Percentiles rank a stretch among this genome's conserved stretches.
phyloP scores from a whole-genome alignment of 1,140 invertebrate genomes.

The Pseudomyrmex concolor region DNA sequence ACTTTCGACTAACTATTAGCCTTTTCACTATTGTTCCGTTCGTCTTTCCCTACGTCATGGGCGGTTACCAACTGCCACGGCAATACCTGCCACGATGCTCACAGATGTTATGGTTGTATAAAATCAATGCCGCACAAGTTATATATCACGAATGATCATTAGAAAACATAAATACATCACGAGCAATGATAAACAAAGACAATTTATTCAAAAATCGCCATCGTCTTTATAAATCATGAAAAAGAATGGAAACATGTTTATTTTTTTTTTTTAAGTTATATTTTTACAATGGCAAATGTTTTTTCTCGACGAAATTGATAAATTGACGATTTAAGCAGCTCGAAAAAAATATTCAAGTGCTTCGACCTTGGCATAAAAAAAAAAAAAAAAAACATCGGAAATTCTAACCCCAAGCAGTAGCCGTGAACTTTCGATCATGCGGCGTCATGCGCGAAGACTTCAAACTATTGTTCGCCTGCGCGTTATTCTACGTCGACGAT shows the following conservation, averaged over 20 bases:
- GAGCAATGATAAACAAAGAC: background rate
- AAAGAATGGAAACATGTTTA: too few relatives aligned
- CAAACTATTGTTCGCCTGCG: slow-evolving; percentile 73
- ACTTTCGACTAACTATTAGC: slow-evolving; percentile 75
- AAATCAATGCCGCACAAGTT: slow-evolving; percentile 66
- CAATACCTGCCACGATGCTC: slow-evolving; percentile 69
- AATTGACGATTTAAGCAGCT: background rate
- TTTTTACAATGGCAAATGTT: too few relatives aligned
- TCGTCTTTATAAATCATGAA: background rate
- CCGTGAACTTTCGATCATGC: slow-evolving; percentile 77
- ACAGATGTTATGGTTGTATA: slow-evolving; percentile 60
- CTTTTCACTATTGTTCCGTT: slow-evolving; percentile 28
- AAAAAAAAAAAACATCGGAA: slow-evolving; percentile 77
- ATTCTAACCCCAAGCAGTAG: slow-evolving; percentile 78
- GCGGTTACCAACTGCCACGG: slow-evolving; percentile 74
- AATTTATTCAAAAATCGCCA: background rate
- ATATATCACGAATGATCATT: background rate
- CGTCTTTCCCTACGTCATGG: slow-evolving; percentile 45
- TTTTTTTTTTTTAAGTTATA: too few relatives aligned
- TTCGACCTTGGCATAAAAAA: slow-evolving; percentile 77
- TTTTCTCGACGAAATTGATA: background rate
- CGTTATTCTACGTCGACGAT: slow-evolving; percentile 76
- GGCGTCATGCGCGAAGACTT: slow-evolving; percentile 62
- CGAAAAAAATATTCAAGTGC: slow-evolving; percentile 24
- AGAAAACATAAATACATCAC: background rate